Evolutionary conservation across 2,797 vertebrate genomes (phyloP).

Genomic region (Falco peregrinus): DNA sequence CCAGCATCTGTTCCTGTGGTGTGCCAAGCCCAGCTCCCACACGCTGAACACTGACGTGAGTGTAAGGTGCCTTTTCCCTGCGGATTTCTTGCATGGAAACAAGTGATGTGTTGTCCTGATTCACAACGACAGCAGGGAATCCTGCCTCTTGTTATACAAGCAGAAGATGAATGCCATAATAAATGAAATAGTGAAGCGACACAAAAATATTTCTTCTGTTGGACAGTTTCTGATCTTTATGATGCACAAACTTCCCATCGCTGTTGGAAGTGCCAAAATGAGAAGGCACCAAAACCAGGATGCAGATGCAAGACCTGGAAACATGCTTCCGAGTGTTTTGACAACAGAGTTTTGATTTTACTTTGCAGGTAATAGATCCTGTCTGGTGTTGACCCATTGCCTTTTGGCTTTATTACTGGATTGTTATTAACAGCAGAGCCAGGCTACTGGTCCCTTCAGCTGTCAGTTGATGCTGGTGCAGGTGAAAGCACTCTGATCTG

Average conservation of each 20-base stretch:
- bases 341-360: not conserved
- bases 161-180: not conserved
- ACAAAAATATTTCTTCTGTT: not conserved
- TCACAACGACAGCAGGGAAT: not conserved
- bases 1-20: not conserved
- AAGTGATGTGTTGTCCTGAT: not conserved
- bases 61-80: not conserved
- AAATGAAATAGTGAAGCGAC: not conserved
- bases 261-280: not conserved
- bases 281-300: not conserved
- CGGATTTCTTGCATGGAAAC: not conserved
- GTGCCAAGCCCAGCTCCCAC: not conserved
- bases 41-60: not conserved
- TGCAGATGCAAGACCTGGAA: not conserved
- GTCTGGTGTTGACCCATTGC: not conserved
- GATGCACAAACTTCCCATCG: not conserved
- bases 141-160: not conserved
- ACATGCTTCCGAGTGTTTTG: not conserved
- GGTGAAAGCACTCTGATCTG: not conserved
- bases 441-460: not conserved
- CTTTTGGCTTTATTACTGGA: not conserved
- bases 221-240: not conserved
- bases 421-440: not conserved
- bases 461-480: not conserved
- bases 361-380: not conserved